phyloP scores from a whole-genome alignment of 2,113 vertebrate species.

The Lepus americanus region DNA sequence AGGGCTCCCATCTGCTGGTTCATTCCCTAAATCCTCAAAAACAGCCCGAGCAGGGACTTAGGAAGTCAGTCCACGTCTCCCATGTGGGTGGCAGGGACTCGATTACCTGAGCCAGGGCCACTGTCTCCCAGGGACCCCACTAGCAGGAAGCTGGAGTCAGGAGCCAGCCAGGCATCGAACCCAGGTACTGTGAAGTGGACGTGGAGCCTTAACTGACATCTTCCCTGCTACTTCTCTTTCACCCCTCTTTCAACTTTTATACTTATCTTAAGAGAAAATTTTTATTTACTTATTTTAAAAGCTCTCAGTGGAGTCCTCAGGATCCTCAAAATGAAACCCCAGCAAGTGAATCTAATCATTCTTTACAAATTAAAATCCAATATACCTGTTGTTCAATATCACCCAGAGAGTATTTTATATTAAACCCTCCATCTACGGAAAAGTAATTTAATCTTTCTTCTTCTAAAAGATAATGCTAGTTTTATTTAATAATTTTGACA shows the following conservation, averaged over 20 bases:
- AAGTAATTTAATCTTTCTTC: constrained; percentile 43
- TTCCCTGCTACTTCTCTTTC: too few species aligned
- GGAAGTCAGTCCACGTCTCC: too few species aligned
- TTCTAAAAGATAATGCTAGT: constrained; percentile 55
- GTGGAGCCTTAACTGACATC: too few species aligned
- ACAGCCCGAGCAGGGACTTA: too few species aligned
- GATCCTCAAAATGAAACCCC: constrained; percentile 3
- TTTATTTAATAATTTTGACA: constrained; percentile 62
- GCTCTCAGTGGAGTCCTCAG: not conserved
- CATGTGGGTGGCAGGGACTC: too few species aligned
- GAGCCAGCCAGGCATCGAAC: too few species aligned
- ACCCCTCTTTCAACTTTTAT: not conserved
- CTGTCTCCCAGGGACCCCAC: too few species aligned
- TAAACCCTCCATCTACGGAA: constrained; percentile 2
- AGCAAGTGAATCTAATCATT: not conserved
- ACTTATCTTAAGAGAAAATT: not conserved
- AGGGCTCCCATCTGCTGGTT: too few species aligned
- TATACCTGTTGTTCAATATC: not conserved
- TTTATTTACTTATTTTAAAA: constrained; percentile 45
- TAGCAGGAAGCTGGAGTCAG: too few species aligned
- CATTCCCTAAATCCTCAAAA: too few species aligned
- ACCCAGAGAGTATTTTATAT: constrained; percentile 18
- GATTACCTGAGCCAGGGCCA: too few species aligned
- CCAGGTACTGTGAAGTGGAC: too few species aligned
- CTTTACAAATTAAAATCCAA: not conserved